Conservation (phyloP, 2,113 vertebrate species). For the Silurus meridionalis region DNA sequence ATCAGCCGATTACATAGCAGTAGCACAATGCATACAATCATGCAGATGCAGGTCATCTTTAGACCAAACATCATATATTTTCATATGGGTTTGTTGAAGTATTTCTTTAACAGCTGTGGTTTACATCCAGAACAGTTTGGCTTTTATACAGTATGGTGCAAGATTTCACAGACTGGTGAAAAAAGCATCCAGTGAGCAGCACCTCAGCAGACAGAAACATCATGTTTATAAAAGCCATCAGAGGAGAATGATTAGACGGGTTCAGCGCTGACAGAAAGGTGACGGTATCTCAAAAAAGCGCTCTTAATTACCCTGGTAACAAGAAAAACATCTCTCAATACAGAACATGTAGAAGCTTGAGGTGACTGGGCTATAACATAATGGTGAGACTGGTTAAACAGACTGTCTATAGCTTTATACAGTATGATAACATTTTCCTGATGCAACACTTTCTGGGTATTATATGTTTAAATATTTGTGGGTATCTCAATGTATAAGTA, state of each 20-base stretch:
- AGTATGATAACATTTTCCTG: neutral
- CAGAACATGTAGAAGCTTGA: neutral
- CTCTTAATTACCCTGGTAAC: neutral
- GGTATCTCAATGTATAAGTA: neutral
- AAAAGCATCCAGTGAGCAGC: neutral
- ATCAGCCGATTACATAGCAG: neutral
- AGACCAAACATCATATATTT: neutral
- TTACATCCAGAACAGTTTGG: neutral
- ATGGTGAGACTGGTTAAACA: neutral
- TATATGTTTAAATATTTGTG: neutral
- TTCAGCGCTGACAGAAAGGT: neutral
- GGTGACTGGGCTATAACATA: neutral
- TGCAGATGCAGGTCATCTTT: neutral
- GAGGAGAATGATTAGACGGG: neutral
- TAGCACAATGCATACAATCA: neutral
- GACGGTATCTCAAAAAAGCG: neutral
- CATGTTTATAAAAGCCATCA: neutral
- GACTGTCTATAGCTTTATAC: neutral
- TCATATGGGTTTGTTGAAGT: neutral
- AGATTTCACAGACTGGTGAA: neutral
- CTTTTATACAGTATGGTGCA: too few relatives aligned
- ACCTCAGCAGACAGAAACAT: neutral
- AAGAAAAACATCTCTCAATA: neutral
- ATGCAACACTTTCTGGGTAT: neutral
- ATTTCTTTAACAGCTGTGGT: neutral